Percentiles rank a stretch among this genome's conserved stretches.
Evolutionary conservation across 2,113 vertebrate species (phyloP).

Genomic region (Taurulus bubalis): DNA sequence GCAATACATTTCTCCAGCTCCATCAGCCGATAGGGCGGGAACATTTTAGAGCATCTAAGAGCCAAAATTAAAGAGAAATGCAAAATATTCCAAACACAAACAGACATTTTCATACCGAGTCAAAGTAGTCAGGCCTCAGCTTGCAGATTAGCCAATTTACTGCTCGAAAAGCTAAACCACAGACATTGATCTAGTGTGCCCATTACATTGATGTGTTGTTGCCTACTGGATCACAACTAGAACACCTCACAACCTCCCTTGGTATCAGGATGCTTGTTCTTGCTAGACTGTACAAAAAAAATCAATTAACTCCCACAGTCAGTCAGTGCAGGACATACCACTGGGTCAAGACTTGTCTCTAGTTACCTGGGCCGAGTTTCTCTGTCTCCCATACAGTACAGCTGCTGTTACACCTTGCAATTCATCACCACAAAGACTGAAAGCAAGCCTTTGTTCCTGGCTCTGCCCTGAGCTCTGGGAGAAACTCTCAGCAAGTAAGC

Average conservation of each 20-base stretch:
- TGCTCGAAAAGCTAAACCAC: constrained; percentile 32
- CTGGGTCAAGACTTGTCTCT: constrained; percentile 44
- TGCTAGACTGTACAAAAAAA: neutral
- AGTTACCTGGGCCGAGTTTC: constrained; percentile 52
- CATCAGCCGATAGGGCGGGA: constrained; percentile 25
- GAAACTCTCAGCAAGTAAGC: constrained; percentile 35
- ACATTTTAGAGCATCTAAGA: constrained; percentile 15
- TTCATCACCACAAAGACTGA: constrained; percentile 62
- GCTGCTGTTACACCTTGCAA: constrained; percentile 59
- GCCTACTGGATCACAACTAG: constrained; percentile 43
- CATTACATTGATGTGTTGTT: constrained; percentile 38
- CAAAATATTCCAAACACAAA: constrained; percentile 2
- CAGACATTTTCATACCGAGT: neutral
- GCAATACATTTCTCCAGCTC: constrained; percentile 13
- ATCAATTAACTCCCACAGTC: constrained; percentile 35
- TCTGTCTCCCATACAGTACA: constrained; percentile 36
- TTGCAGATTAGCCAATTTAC: constrained; percentile 21
- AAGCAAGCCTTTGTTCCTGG: constrained; percentile 62
- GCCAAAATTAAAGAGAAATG: constrained; percentile 5
- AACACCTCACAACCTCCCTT: constrained; percentile 42
- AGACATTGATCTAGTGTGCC: constrained; percentile 38
- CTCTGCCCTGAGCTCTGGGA: constrained; percentile 39
- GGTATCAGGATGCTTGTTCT: constrained; percentile 11
- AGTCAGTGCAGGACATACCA: constrained; percentile 3
- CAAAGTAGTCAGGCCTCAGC: constrained; percentile 7